These are phyloP conservation scores for Symphodus melops DNA, from an alignment of 2,113 vertebrate genomes.

Conservation along the genomic window DNA sequence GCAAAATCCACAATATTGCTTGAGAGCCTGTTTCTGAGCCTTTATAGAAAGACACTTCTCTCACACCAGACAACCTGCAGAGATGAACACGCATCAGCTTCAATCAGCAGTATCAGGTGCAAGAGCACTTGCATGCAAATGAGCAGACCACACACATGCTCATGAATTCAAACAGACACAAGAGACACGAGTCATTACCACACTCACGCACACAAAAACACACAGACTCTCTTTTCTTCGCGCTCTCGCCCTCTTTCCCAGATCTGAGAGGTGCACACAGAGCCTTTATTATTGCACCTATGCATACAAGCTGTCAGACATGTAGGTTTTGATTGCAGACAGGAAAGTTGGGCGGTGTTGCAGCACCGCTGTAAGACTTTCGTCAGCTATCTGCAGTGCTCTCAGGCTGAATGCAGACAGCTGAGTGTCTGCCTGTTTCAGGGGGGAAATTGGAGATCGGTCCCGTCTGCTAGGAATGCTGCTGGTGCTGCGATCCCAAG, in stretches of 20 bases:
- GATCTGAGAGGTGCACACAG: slow-evolving; percentile 50
- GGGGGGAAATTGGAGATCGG: slow-evolving; percentile 75
- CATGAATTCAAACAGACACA: slow-evolving; percentile 3
- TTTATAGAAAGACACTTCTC: slow-evolving; percentile 6
- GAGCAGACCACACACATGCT: slow-evolving; percentile 13
- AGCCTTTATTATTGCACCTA: slow-evolving; percentile 63
- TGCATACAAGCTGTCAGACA: slow-evolving; percentile 65
- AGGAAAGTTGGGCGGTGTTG: slow-evolving; percentile 65
- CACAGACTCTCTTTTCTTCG: not conserved
- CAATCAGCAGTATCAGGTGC: slow-evolving; percentile 12
- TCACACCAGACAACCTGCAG: slow-evolving; percentile 13
- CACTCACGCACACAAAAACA: slow-evolving; percentile 14
- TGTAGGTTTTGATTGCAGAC: slow-evolving; percentile 61
- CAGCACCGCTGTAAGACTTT: slow-evolving; percentile 80
- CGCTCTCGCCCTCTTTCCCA: slow-evolving; percentile 1
- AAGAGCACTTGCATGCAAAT: slow-evolving; percentile 43
- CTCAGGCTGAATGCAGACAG: slow-evolving; percentile 56
- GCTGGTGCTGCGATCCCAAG: slow-evolving; percentile 72
- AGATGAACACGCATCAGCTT: slow-evolving; percentile 15
- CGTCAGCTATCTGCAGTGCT: slow-evolving; percentile 80
- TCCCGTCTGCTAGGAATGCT: slow-evolving; percentile 67
- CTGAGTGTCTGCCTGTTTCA: slow-evolving; percentile 62
- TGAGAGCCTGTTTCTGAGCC: not conserved
- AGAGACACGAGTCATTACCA: not conserved
- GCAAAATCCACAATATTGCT: not conserved